phyloP scores from a whole-genome alignment of 2,888 invertebrate genomes.

The Drosophila tripunctata region DNA sequence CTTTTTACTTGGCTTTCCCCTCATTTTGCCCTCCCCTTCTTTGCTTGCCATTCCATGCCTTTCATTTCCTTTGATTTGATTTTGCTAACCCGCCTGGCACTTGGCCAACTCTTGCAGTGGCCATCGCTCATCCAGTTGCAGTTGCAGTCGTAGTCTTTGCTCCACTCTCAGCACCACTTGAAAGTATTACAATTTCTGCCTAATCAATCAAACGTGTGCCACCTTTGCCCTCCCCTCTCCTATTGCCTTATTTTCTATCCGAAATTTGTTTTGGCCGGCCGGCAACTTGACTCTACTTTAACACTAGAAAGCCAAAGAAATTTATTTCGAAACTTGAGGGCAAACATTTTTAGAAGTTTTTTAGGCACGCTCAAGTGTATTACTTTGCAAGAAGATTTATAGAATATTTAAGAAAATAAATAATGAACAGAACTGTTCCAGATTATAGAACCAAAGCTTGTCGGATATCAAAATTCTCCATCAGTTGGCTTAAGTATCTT shows the following conservation, averaged over 20 bases:
- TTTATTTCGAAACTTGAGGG: not conserved
- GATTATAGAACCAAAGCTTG: too few species aligned
- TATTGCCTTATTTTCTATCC: not conserved
- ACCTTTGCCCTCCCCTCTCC: not conserved
- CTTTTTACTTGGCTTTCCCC: conserved; percentile 4
- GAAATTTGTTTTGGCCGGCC: conserved; percentile 25
- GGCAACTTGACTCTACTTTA: conserved; percentile 43
- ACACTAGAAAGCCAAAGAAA: conserved; percentile 43
- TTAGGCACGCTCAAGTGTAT: not conserved
- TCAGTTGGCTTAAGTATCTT: too few species aligned
- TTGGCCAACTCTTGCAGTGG: conserved; percentile 42
- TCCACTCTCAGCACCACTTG: conserved; percentile 50
- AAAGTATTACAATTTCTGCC: conserved; percentile 48
- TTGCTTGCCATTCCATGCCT: conserved; percentile 26
- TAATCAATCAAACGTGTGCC: conserved; percentile 60
- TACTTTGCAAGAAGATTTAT: not conserved
- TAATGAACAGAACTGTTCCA: too few species aligned
- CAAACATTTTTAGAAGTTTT: conserved; percentile 2
- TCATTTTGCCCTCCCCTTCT: too few species aligned
- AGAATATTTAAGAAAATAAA: not conserved
- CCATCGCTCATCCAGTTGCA: conserved; percentile 11
- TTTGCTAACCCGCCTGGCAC: conserved; percentile 59
- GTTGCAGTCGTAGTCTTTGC: conserved; percentile 5
- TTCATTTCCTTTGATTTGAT: conserved; percentile 55
- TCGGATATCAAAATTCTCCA: too few species aligned